Conservation (phyloP, 2,113 vertebrate species). For the Sander vitreus region DNA sequence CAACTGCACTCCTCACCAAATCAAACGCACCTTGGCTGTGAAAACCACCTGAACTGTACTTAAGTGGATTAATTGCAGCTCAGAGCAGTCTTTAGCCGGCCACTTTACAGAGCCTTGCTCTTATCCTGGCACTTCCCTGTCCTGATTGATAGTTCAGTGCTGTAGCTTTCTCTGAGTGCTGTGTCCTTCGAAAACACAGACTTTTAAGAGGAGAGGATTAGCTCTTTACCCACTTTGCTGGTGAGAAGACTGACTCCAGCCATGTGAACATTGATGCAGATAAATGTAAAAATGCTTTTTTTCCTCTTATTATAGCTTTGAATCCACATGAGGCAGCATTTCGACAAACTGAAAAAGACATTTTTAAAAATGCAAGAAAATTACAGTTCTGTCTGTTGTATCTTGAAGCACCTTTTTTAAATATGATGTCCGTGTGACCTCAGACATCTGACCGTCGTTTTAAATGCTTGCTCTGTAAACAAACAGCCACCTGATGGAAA, state of each 20-base stretch:
- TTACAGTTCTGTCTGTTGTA: background rate
- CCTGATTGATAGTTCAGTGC: slow-evolving; percentile 55
- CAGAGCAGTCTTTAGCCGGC: slow-evolving; percentile 51
- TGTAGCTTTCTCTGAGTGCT: slow-evolving; percentile 41
- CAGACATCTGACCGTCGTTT: slow-evolving; percentile 2
- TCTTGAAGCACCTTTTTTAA: background rate
- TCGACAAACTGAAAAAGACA: background rate
- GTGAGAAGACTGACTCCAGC: slow-evolving; percentile 11
- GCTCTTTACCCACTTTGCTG: slow-evolving; percentile 30
- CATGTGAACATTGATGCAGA: slow-evolving; percentile 5
- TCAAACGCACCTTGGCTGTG: slow-evolving; percentile 55
- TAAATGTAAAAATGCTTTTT: background rate
- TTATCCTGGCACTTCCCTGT: slow-evolving; percentile 52
- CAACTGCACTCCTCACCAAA: slow-evolving; percentile 39
- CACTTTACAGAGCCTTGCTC: slow-evolving; percentile 54
- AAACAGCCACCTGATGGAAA: slow-evolving; percentile 4
- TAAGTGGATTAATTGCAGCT: slow-evolving; percentile 59
- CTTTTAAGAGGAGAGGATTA: slow-evolving; percentile 54
- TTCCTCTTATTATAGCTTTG: background rate
- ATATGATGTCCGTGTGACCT: slow-evolving; percentile 23
- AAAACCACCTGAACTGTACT: slow-evolving; percentile 56
- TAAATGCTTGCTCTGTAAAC: slow-evolving; percentile 20
- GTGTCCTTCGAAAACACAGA: slow-evolving; percentile 44
- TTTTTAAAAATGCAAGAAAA: background rate
- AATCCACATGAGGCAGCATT: background rate